Percentiles rank a stretch among this genome's conserved stretches.
These are phyloP conservation scores for Orchesella cincta DNA, from an alignment of 1,140 invertebrate species.

Conservation along the genomic window DNA sequence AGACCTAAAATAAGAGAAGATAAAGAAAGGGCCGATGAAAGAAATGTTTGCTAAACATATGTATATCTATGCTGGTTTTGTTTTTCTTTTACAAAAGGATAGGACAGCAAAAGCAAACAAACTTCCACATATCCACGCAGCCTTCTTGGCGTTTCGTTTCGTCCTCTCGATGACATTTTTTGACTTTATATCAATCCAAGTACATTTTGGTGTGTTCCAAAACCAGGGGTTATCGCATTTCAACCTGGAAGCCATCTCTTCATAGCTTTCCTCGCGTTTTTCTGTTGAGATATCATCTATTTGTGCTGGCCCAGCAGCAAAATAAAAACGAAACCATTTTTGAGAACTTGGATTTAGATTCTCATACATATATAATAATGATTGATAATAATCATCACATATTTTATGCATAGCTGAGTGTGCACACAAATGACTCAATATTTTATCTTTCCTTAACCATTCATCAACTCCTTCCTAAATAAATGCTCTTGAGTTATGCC, in stretches of 20 bases:
- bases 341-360: too few species aligned
- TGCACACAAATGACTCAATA: background rate
- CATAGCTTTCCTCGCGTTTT: slow-evolving; percentile 23
- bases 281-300: too few species aligned
- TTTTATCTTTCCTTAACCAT: too few species aligned
- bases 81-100: background rate
- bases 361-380: too few species aligned
- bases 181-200: slow-evolving; percentile 33
- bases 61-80: too few species aligned
- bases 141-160: slow-evolving; percentile 31
- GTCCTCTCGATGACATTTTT: slow-evolving; percentile 25
- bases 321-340: too few species aligned
- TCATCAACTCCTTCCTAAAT: too few species aligned
- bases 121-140: slow-evolving; percentile 9
- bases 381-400: background rate
- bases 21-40: too few species aligned
- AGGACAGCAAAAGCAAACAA: background rate
- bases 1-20: background rate
- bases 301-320: too few species aligned
- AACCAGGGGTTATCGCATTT: slow-evolving; percentile 45
- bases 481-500: background rate
- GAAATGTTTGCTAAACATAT: too few species aligned
- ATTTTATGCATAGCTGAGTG: background rate
- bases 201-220: slow-evolving; percentile 45
- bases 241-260: background rate